These are phyloP conservation scores for Luehdorfia chinensis DNA, from an alignment of 1,140 invertebrate species.

Conservation along the genomic window DNA sequence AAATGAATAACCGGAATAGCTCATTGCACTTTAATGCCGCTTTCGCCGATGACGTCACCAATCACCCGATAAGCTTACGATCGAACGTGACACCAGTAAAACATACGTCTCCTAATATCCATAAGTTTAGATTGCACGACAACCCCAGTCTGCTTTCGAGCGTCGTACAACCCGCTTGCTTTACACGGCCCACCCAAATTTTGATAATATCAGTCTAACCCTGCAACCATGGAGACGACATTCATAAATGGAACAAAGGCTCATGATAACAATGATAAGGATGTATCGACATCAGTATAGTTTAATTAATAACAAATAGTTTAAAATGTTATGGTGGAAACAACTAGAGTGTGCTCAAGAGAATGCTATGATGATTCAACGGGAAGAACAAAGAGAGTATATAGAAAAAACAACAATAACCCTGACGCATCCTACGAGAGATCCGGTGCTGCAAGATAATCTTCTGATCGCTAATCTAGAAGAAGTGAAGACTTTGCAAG, in stretches of 20 bases:
- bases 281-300: neutral
- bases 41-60: conserved; percentile 49
- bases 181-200: conserved; percentile 28
- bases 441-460: conserved; percentile 59
- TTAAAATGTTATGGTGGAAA: conserved; percentile 73
- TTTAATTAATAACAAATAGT: neutral
- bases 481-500: conserved; percentile 79
- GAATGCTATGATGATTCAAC: conserved; percentile 58
- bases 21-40: conserved; percentile 4
- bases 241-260: conserved; percentile 10
- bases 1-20: conserved; percentile 4
- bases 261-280: neutral
- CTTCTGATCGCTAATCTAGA: conserved; percentile 64
- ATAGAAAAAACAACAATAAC: conserved; percentile 53
- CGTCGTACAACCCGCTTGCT: conserved; percentile 45
- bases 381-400: conserved; percentile 54
- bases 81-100: conserved; percentile 46
- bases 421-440: conserved; percentile 46
- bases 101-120: conserved; percentile 50
- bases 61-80: conserved; percentile 53
- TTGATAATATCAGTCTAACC: conserved; percentile 32
- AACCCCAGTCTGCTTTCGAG: conserved; percentile 54
- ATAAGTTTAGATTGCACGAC: conserved; percentile 45
- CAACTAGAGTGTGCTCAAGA: conserved; percentile 55
- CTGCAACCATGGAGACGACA: conserved; percentile 61